Conservation (phyloP, 2,888 invertebrate genomes). For the Yponomeuta malinellus region DNA sequence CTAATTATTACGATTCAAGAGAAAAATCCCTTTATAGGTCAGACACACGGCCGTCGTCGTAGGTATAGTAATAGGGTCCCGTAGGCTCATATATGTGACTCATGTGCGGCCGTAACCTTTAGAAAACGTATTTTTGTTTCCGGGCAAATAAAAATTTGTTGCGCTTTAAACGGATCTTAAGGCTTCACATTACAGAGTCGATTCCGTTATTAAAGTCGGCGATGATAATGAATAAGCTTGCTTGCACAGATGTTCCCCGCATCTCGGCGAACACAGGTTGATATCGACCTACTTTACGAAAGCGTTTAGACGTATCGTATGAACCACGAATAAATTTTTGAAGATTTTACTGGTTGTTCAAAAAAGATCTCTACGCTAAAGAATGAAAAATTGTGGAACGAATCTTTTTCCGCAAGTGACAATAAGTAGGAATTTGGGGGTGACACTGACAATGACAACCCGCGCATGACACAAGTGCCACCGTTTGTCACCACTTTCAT, state of each 20-base stretch:
- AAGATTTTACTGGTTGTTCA: not conserved
- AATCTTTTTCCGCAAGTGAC: too few species aligned
- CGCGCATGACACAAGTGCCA: too few species aligned
- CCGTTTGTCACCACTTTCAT: too few species aligned
- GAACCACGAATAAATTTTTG: not conserved
- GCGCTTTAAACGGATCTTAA: conserved; percentile 13
- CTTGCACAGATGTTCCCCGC: conserved; percentile 18
- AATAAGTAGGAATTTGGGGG: too few species aligned
- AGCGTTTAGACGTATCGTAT: not conserved
- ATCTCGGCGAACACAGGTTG: conserved; percentile 13
- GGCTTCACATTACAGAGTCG: conserved; percentile 21
- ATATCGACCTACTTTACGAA: conserved; percentile 17
- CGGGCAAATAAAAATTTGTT: not conserved
- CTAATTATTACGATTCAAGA: too few species aligned
- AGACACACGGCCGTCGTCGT: too few species aligned
- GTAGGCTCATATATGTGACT: too few species aligned
- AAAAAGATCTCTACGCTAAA: too few species aligned
- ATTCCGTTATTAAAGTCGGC: conserved; percentile 24
- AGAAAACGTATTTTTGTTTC: not conserved
- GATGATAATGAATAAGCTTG: conserved; percentile 13
- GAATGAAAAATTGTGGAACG: too few species aligned
- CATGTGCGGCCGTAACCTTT: not conserved
- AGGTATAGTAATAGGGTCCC: too few species aligned
- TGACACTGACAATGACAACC: too few species aligned
- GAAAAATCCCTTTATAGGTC: too few species aligned